Conservation (phyloP, 2,888 invertebrate species). For the Caenorhabditis sp. region DNA sequence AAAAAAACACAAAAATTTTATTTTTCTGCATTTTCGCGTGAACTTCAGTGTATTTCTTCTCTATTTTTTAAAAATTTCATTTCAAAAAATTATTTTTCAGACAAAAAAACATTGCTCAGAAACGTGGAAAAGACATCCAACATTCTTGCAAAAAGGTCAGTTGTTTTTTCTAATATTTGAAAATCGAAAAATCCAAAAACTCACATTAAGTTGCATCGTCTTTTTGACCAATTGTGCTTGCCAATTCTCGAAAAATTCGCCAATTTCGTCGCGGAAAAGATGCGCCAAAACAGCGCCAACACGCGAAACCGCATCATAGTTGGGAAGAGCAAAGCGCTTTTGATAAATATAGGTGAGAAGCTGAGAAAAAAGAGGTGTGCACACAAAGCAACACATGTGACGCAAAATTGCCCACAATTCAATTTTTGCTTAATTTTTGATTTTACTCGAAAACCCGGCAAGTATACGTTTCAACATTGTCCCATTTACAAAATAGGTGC, state of each 20-base stretch:
- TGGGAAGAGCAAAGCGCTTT: constrained; percentile 33
- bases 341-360: constrained; percentile 42
- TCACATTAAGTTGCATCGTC: constrained; percentile 19
- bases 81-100: too few species aligned
- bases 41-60: too few species aligned
- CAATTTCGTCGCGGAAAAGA: constrained; percentile 14
- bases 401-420: too few species aligned
- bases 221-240: constrained; percentile 30
- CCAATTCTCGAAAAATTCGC: constrained; percentile 27
- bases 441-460: background rate
- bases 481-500: background rate
- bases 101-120: too few species aligned
- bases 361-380: constrained; percentile 6
- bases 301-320: constrained; percentile 29
- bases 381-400: background rate
- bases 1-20: too few species aligned
- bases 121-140: too few species aligned
- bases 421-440: background rate
- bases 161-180: too few species aligned
- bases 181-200: too few species aligned
- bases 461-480: too few species aligned
- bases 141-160: too few species aligned
- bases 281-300: constrained; percentile 29
- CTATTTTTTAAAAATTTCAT: too few species aligned
- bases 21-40: too few species aligned